Base-by-base conservation (phyloP, 2,797 vertebrate species). In the Pseudopleuronectes americanus region DNA sequence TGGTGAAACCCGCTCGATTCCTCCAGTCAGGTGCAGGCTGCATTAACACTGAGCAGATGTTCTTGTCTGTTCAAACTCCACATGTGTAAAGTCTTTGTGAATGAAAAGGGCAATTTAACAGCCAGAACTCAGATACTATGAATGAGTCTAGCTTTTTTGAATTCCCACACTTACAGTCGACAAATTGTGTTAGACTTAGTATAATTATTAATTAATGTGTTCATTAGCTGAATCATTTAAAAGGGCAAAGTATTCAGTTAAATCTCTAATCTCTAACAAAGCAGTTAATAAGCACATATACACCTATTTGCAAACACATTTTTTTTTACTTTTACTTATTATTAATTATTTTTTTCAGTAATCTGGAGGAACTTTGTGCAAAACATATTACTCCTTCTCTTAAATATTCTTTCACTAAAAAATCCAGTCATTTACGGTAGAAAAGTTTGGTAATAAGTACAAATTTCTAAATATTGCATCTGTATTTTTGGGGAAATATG, bases 1-100 rank as follows among this genome's bases (percentile, higher is more conserved):
- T 3, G n/a, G 47, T 31, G 60, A 53, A 75, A 79, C 70, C 54
- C 60, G 67, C 53, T 43, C 28, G 10, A 14, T 75, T 75, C 57
- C 71, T 77, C 74, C 84, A 79, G 77, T 87, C 83, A 86, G 78
- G 80, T 84, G 68, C 66, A 62, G 77, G 55, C 62, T 57, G 52
- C 43, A 54, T 71, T 88, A 89, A 92, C 83, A 63, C 81, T 55
- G 79, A 84, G 80, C 89, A 92, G 88, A 90, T 90, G 87, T 87
- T 84, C 67, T 57, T 69, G 64, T 80, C 75, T 71, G 62, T 74
- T 84, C 81, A 77, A 84, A 81, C 55, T n/a, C 62, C 80, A 80
- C 71, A 76, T 81, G 76, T 91, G 76, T 26, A 52, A 79, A 70
- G 53, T 69, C 73, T 70, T 57, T 70, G 36, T 81, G 57, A 84